Evolutionary conservation across 2,113 vertebrate species (phyloP), one percentile per base, ranked within the genome.

Genomic region (Puntigrus tetrazona): DNA sequence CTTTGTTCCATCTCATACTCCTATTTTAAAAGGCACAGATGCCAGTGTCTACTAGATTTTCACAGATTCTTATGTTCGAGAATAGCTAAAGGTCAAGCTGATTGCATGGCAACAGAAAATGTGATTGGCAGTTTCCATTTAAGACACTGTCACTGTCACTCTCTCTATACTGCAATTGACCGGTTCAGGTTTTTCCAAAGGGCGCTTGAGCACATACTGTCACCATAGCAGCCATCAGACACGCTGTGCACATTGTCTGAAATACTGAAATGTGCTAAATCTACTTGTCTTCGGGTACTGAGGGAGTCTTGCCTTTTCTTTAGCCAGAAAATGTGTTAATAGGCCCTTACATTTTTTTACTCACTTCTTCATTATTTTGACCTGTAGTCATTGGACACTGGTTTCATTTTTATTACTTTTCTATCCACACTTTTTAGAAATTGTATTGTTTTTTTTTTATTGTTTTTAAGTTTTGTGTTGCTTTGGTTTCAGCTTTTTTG

Each of bases 161-260:
- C 50, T 78, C 36, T 45, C 36, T 7, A 20, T 50, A 84, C 59
- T 29, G 36, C 57, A 61, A 65, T 3, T 80, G 75, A 55, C 36
- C 20, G 27, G 20, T 79, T 72, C 22, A 16, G 34, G 20, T 79
- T 85, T 77, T 59, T 85, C 83, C 50, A 43, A n/a, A 22, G 50
- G 55, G 20, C 9, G 18, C 45, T 73, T 31, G 65, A 52, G 65
- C 63, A 78, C 31, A 57, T 78, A 34, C 75, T 43, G 52, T 84
- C 67, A 67, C 61, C 65, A 78, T 78, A 70, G 83, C 83, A 84
- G 43, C 76, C 52, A 69, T 69, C 38, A 22, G 78, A 72, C 67
- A 43, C 9, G 55, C 76, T 69, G 52, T 31, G 16, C 8, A 38
- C 72, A 47, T 74, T 27, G 50, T 45, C 22, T 38, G 43, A 72